These are phyloP conservation scores for Cavia aperea DNA, from an alignment of 2,113 vertebrate species.

Conservation along the genomic window DNA sequence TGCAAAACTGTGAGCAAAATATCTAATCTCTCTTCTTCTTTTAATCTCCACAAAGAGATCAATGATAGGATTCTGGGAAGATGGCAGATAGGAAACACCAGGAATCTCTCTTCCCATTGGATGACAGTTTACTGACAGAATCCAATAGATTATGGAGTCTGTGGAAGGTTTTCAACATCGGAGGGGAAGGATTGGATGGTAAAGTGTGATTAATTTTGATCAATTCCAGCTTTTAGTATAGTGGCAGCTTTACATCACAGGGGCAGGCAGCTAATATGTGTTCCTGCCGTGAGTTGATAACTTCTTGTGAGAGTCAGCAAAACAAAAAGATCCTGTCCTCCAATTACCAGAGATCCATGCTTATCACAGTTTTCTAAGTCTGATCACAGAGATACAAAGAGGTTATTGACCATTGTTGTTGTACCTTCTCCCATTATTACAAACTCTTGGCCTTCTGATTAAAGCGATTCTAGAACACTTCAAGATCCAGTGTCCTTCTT, in stretches of 20 bases:
- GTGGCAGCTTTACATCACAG: not conserved
- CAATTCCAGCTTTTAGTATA: not conserved
- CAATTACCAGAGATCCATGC: not conserved
- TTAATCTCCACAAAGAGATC: not conserved
- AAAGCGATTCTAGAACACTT: not conserved
- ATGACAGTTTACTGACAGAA: not conserved
- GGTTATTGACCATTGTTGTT: too few species aligned
- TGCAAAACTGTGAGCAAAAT: constrained; percentile 16
- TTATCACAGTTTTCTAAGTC: not conserved
- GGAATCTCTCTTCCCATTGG: not conserved
- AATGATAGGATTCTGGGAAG: not conserved
- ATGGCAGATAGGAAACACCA: not conserved
- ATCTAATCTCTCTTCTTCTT: not conserved
- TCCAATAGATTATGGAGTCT: not conserved
- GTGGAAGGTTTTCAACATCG: not conserved
- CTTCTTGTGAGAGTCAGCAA: not conserved
- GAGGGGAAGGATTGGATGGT: not conserved
- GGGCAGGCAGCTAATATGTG: not conserved
- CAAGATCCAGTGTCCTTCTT: not conserved
- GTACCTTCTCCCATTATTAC: not conserved
- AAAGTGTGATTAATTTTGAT: not conserved
- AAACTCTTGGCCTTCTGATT: not conserved
- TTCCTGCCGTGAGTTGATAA: not conserved
- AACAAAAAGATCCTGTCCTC: not conserved
- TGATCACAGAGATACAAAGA: not conserved